Base-by-base conservation (phyloP, 2,113 vertebrate genomes). In the Microtus montanus region DNA sequence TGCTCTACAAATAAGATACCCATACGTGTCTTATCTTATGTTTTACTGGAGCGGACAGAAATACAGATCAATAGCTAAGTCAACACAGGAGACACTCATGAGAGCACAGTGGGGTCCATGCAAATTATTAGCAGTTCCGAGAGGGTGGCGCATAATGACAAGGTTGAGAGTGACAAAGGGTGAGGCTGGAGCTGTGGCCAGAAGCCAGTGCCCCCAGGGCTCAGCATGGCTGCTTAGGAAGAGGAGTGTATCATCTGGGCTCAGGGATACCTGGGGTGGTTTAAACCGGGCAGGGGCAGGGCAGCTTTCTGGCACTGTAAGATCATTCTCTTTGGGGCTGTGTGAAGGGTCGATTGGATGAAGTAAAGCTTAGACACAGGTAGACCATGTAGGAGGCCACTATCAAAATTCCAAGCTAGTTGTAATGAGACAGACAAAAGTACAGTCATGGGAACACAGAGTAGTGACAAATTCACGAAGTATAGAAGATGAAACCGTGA, bases 51-150 rank as follows among this genome's bases (percentile, higher is more conserved):
- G 22, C 90, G 70, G 89, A 92, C 19, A 54, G 82, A 93, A 80
- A 92, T 75, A 74, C 52, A 90, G 92, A 78, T 33, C 79, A 63
- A 30, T 77, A 83, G 38, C 28, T 84, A 87, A 92, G 70, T 78
- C 44, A 91, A 47, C n/a, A 20, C 66, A 95, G 88, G 91, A 86
- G 52, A 44, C 75, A 9, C 33, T 80, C 61, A 47, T 19, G 63
- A 83, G 52, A 92, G 70, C 61, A 38, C 54, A 54, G 28, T 66
- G 20, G 78, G 70, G 33, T 35, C 66, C 17, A 15, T 84, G 38
- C 71, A 68, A 84, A 44, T 77, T 38, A 35, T 14, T 83, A 85
- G 70, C 33, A 87, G 19, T 80, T 91, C 41, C 79, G 74, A 95
- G 85, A 73, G 61, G 13, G 35, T 24, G 38, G 78, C 63, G 22